Evolutionary conservation across 1,140 invertebrate genomes (phyloP).

Genomic region (Whitmania pigra): DNA sequence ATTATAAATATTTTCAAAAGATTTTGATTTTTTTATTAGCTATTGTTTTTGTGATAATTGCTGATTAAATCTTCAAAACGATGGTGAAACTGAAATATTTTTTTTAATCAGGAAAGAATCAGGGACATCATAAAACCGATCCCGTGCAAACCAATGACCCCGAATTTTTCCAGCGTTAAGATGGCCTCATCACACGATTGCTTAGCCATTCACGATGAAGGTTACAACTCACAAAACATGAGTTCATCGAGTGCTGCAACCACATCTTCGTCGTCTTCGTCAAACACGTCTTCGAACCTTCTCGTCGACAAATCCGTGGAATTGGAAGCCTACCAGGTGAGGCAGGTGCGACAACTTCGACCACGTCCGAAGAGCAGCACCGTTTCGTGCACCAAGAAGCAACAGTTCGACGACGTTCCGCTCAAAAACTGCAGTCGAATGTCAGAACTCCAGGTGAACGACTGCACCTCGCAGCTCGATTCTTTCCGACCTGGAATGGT

Average conservation of each 20-base stretch:
- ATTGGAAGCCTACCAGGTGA: neutral
- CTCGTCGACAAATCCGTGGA: neutral
- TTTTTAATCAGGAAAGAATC: neutral
- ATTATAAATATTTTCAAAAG: too few species aligned
- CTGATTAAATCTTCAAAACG: too few species aligned
- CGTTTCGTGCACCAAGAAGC: neutral
- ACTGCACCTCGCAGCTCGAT: too few species aligned
- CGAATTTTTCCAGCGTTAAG: neutral
- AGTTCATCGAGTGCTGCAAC: conserved; percentile 12
- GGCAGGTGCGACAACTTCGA: neutral
- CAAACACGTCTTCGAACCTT: neutral
- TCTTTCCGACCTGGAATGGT: too few species aligned
- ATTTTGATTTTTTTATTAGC: too few species aligned
- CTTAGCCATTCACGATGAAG: neutral
- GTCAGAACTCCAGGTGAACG: too few species aligned
- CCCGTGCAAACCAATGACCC: neutral
- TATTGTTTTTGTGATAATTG: too few species aligned
- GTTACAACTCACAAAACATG: conserved; percentile 11
- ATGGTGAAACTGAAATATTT: neutral
- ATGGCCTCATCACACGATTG: neutral
- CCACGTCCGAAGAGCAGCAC: conserved; percentile 3
- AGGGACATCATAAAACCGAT: neutral
- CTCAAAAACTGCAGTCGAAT: too few species aligned
- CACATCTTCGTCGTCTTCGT: neutral
- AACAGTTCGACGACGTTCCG: neutral